These are phyloP conservation scores for Alsophila aescularia DNA, from an alignment of 2,888 invertebrate species.

Conservation along the genomic window DNA sequence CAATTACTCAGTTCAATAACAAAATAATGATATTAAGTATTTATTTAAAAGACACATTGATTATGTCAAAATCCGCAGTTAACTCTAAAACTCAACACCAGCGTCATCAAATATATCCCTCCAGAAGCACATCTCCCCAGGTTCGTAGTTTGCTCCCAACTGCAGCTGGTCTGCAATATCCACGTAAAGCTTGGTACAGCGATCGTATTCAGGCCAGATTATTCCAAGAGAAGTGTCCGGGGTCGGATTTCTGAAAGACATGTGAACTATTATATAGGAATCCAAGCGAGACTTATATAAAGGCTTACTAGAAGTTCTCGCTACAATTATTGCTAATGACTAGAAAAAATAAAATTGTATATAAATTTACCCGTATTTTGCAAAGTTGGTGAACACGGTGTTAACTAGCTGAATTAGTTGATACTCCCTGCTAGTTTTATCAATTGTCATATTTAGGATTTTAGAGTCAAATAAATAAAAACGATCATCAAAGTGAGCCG, in stretches of 20 bases:
- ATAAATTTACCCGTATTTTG: constrained; percentile 66
- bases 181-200: constrained; percentile 43
- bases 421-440: constrained; percentile 50
- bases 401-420: constrained; percentile 55
- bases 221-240: constrained; percentile 54
- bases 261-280: too few relatives aligned
- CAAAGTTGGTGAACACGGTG: constrained; percentile 62
- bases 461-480: constrained; percentile 61
- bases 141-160: constrained; percentile 39
- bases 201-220: constrained; percentile 59
- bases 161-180: constrained; percentile 57
- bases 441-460: constrained; percentile 43
- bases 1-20: too few relatives aligned
- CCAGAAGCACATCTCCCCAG: constrained; percentile 56
- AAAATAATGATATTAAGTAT: too few relatives aligned
- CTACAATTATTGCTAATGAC: too few relatives aligned
- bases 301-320: too few relatives aligned
- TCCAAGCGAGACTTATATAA: too few relatives aligned
- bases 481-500: constrained; percentile 62
- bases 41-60: too few relatives aligned
- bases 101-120: constrained; percentile 45
- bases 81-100: constrained; percentile 35
- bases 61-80: too few relatives aligned
- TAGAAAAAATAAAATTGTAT: too few relatives aligned
- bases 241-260: constrained; percentile 64